A percentile compares a stretch with the other conserved stretches of the same genome.
These are phyloP conservation scores for Rhimphoctona megacephalus DNA, from an alignment of 2,888 invertebrate genomes.

Conservation along the genomic window DNA sequence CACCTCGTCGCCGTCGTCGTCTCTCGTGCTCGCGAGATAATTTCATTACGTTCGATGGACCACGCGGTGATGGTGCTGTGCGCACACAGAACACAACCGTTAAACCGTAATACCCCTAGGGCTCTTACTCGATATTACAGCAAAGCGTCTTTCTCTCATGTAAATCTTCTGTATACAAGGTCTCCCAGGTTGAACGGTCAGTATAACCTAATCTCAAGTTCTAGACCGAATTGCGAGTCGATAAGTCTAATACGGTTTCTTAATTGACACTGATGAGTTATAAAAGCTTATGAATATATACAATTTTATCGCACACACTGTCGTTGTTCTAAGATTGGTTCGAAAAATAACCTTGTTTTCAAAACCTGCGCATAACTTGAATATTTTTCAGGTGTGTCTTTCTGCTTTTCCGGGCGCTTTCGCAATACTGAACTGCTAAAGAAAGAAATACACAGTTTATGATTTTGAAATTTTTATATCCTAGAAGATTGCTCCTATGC, in stretches of 20 bases:
- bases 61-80: slow-evolving; percentile 11
- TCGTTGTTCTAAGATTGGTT: not conserved
- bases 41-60: slow-evolving; percentile 68
- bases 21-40: slow-evolving; percentile 58
- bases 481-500: too few relatives aligned
- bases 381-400: not conserved
- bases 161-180: not conserved
- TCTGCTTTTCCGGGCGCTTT: not conserved
- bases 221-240: not conserved
- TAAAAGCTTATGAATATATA: not conserved
- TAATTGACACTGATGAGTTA: not conserved
- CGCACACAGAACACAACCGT: slow-evolving; percentile 34
- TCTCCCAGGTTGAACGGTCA: not conserved
- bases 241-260: not conserved
- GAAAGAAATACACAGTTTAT: too few relatives aligned
- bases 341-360: not conserved
- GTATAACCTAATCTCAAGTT: not conserved
- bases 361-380: not conserved
- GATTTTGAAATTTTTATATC: too few relatives aligned
- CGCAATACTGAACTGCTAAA: not conserved
- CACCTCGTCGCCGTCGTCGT: slow-evolving; percentile 1
- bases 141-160: slow-evolving; percentile 32
- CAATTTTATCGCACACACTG: not conserved
- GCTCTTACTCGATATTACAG: slow-evolving; percentile 46
- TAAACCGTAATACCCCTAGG: slow-evolving; percentile 56